These are phyloP conservation scores for Camponotus pennsylvanicus DNA, from an alignment of 1,140 invertebrate genomes.

Conservation along the genomic window DNA sequence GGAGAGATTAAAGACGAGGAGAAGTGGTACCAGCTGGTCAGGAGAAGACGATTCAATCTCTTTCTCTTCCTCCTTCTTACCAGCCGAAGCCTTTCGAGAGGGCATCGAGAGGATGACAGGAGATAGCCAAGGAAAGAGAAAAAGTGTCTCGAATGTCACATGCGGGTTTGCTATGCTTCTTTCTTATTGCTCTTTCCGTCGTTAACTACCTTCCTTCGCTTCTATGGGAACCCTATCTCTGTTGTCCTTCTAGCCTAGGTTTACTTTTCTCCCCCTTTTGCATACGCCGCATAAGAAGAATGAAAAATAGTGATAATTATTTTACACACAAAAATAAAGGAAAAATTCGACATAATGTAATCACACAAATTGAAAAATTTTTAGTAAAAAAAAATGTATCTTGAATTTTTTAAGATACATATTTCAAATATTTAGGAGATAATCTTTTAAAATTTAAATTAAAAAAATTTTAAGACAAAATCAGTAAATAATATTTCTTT, in stretches of 20 bases:
- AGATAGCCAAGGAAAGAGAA: conserved; percentile 37
- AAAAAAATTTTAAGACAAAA: background rate
- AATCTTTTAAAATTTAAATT: background rate
- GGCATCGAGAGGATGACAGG: conserved; percentile 32
- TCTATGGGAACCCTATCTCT: conserved; percentile 10
- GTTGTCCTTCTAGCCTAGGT: background rate
- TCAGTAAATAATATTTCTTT: background rate
- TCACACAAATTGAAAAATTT: background rate
- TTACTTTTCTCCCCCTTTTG: conserved; percentile 6
- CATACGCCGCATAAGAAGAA: background rate
- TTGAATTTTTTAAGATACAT: background rate
- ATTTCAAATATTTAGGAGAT: background rate
- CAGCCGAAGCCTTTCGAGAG: conserved; percentile 53
- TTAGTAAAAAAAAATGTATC: background rate
- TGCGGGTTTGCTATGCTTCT: conserved; percentile 72
- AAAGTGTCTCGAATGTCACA: conserved; percentile 75
- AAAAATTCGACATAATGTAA: background rate
- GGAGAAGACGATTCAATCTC: conserved; percentile 75
- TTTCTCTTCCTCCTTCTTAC: conserved; percentile 47
- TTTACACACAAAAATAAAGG: background rate
- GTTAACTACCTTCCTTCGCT: conserved; percentile 50
- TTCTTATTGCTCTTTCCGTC: conserved; percentile 59
- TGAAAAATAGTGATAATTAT: background rate
- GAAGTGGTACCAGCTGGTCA: conserved; percentile 65
- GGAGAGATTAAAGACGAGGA: conserved; percentile 59